Conservation (phyloP, 2,797 vertebrate species). For the Melanotaenia nigrans region DNA sequence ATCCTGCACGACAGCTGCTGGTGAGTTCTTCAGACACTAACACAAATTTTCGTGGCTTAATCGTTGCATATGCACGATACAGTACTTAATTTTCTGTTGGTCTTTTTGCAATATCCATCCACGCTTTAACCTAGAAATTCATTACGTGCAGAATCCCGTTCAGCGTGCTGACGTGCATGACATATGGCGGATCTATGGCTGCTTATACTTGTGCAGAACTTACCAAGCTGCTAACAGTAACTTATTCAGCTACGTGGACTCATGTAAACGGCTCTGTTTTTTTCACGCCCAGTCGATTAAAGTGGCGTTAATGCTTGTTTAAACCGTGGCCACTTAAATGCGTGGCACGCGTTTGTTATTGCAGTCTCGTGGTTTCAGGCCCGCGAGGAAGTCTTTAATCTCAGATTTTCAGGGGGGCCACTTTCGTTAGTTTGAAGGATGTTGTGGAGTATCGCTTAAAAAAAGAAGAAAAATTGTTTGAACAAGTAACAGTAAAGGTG, state of each 20-base stretch:
- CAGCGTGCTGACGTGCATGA: constrained; percentile 17
- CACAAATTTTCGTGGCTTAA: neutral
- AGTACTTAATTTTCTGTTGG: too few species aligned
- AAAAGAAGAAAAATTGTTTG: neutral
- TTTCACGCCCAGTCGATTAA: rapidly evolving
- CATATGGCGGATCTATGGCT: constrained; percentile 20
- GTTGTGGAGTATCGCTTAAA: neutral
- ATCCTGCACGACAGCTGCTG: constrained; percentile 28
- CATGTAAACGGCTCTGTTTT: neutral
- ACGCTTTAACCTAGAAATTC: neutral
- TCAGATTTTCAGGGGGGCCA: neutral
- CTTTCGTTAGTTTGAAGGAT: neutral
- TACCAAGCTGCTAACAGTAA: neutral
- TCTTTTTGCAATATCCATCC: too few species aligned
- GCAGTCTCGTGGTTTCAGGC: neutral
- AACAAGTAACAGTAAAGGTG: neutral
- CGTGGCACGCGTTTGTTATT: constrained; percentile 20
- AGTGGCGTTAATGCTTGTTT: neutral
- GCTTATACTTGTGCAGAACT: constrained; percentile 31
- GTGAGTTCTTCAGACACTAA: constrained; percentile 39
- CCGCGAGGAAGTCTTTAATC: constrained; percentile 16
- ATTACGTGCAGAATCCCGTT: neutral
- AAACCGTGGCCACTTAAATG: neutral
- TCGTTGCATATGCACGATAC: neutral
- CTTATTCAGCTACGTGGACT: neutral